Conservation (phyloP, 2,888 invertebrate species). For the Catocala fraxini region DNA sequence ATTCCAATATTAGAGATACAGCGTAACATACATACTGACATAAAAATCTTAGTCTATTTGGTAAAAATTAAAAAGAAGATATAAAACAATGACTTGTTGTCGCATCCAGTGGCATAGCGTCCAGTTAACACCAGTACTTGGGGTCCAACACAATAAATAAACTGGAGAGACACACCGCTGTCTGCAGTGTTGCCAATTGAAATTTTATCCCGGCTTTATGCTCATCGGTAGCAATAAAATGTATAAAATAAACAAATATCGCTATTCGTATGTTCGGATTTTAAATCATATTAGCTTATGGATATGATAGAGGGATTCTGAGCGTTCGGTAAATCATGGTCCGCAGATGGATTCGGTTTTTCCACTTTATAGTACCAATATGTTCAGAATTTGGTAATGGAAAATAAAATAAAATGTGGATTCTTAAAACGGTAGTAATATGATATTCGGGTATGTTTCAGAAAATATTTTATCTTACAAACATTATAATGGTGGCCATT, state of each 20-base stretch:
- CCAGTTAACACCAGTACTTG: conserved; percentile 63
- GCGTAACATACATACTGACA: too few species aligned
- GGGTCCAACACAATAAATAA: conserved; percentile 83
- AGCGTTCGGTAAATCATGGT: conserved; percentile 22
- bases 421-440: too few species aligned
- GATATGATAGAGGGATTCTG: conserved; percentile 44
- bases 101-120: conserved; percentile 57
- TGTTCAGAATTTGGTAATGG: not conserved
- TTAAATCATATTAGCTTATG: conserved; percentile 72
- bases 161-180: conserved; percentile 78
- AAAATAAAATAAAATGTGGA: not conserved
- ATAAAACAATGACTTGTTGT: not conserved
- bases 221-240: conserved; percentile 78
- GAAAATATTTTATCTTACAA: too few species aligned
- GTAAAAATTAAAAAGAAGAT: not conserved
- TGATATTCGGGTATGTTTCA: not conserved
- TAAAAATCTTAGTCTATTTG: too few species aligned
- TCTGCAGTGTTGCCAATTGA: conserved; percentile 83
- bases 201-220: conserved; percentile 85
- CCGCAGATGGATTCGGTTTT: conserved; percentile 2
- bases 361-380: not conserved
- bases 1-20: too few species aligned
- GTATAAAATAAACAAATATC: conserved; percentile 79
- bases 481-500: too few species aligned
- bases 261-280: conserved; percentile 54